Conservation (phyloP, 2,888 invertebrate genomes). For the Patella pellucida region DNA sequence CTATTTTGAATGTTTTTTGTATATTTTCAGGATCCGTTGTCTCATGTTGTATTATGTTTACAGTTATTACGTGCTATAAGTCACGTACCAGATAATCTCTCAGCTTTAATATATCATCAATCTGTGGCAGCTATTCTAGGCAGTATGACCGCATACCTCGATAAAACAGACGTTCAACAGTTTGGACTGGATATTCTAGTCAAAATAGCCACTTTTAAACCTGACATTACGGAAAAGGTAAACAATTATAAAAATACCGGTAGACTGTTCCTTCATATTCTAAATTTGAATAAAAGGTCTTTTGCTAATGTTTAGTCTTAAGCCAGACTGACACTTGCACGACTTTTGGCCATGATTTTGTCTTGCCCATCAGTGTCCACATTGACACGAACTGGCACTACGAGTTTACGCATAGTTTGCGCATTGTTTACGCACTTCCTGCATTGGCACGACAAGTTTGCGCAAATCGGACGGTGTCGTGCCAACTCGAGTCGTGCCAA, state of each 20-base stretch:
- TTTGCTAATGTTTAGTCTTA: too few species aligned
- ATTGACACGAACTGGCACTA: too few species aligned
- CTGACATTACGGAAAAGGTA: constrained; percentile 53
- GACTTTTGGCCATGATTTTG: too few species aligned
- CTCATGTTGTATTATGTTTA: constrained; percentile 51
- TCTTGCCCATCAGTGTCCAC: too few species aligned
- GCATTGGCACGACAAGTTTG: too few species aligned
- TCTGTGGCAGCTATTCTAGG: constrained; percentile 57
- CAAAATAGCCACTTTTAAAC: constrained; percentile 54
- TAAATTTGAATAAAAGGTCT: too few species aligned
- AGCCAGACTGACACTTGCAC: too few species aligned
- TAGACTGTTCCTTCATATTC: too few species aligned
- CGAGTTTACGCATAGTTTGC: too few species aligned
- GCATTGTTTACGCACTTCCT: too few species aligned
- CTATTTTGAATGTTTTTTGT: background rate
- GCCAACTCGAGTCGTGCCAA: too few species aligned
- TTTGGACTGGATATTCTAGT: constrained; percentile 56
- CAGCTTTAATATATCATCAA: constrained; percentile 47
- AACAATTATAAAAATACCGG: background rate
- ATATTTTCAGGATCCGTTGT: constrained; percentile 52
- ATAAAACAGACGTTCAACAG: constrained; percentile 51
- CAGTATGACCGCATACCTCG: constrained; percentile 58
- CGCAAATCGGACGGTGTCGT: too few species aligned
- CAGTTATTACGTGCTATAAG: constrained; percentile 57
- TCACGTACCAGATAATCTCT: constrained; percentile 55